Conservation (phyloP, 1,140 invertebrate genomes). For the Ooceraea biroi region DNA sequence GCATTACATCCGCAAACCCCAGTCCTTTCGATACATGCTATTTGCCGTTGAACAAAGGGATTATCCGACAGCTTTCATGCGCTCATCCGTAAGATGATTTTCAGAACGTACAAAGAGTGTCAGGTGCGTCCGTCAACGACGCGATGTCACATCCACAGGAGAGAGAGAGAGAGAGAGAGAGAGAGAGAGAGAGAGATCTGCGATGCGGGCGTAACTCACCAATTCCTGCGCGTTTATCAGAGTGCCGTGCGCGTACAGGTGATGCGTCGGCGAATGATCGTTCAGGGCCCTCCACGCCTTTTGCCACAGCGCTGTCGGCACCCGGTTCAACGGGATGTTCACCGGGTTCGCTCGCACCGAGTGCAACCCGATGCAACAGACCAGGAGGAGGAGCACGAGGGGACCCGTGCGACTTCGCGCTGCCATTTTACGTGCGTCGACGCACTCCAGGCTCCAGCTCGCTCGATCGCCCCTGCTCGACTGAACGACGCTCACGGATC, state of each 20-base stretch:
- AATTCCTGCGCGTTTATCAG: constrained; percentile 80
- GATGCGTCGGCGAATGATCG: constrained; percentile 76
- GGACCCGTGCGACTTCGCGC: neutral
- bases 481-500: neutral
- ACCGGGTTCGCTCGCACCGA: constrained; percentile 45
- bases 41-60: constrained; percentile 17
- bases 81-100: too few species aligned
- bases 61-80: too few species aligned
- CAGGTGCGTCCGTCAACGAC: too few species aligned
- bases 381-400: constrained; percentile 15
- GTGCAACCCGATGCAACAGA: constrained; percentile 4
- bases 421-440: constrained; percentile 47
- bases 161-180: neutral
- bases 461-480: too few species aligned
- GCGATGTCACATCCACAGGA: too few species aligned
- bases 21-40: neutral
- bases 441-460: neutral
- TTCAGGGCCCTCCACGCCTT: constrained; percentile 78
- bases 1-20: too few species aligned
- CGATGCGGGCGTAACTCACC: constrained; percentile 68
- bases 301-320: constrained; percentile 70
- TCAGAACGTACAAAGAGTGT: too few species aligned
- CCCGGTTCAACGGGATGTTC: constrained; percentile 68
- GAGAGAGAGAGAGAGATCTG: neutral
- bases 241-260: constrained; percentile 78